These are phyloP conservation scores for Lutjanus campechanus DNA, from an alignment of 2,797 vertebrate genomes.

Conservation along the genomic window DNA sequence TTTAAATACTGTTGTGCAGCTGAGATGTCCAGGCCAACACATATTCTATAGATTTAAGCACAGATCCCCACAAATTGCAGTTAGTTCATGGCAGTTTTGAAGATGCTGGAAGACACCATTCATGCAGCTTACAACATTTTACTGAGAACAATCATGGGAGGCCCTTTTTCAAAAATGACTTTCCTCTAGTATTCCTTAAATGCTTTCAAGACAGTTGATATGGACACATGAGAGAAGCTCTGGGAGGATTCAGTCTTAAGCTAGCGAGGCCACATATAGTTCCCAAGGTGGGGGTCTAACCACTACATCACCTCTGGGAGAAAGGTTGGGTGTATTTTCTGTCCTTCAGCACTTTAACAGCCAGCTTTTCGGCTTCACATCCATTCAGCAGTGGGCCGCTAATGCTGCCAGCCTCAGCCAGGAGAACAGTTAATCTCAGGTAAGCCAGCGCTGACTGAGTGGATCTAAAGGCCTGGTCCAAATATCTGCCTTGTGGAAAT, in stretches of 20 bases:
- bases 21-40: no score
- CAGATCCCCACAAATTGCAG: no score
- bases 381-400: conserved; percentile 73
- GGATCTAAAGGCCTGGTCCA: conserved; percentile 76
- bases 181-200: background rate
- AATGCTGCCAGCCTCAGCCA: conserved; percentile 76
- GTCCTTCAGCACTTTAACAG: conserved; percentile 76
- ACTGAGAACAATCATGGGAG: conserved; percentile 9
- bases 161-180: background rate
- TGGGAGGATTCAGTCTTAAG: conserved; percentile 53
- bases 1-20: no score
- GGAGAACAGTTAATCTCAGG: conserved; percentile 87
- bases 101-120: conserved; percentile 5
- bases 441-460: conserved; percentile 83
- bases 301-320: conserved; percentile 67
- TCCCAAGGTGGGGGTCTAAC: conserved; percentile 57
- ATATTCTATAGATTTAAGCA: no score
- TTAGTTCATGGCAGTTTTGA: background rate
- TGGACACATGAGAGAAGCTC: conserved; percentile 43
- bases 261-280: conserved; percentile 50
- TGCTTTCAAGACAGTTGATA: conserved; percentile 33
- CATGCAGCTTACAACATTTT: conserved; percentile 13
- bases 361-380: conserved; percentile 72
- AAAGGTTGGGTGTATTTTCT: conserved; percentile 70
- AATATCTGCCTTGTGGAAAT: conserved; percentile 82